A percentile compares a stretch with the other conserved stretches of the same genome.
Conservation (phyloP, 2,888 invertebrate genomes). For the Microplitis manilae region DNA sequence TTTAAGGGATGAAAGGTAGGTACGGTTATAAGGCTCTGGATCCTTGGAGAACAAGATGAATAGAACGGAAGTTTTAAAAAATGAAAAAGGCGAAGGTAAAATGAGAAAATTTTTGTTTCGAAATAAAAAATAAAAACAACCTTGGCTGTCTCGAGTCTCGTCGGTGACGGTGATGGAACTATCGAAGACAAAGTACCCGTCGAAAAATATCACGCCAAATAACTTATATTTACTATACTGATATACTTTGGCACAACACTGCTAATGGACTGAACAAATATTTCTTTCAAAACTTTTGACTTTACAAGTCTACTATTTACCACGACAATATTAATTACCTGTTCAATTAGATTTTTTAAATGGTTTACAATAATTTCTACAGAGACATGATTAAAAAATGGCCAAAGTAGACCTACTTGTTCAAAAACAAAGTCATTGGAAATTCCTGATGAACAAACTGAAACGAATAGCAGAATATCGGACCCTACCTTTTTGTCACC, state of each 20-base stretch:
- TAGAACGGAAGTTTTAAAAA: not conserved
- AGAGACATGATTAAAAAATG: no score
- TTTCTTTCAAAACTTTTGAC: no score
- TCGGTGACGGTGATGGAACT: constrained; percentile 29
- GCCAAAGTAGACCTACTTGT: no score
- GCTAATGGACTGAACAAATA: constrained; percentile 15
- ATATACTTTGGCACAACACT: constrained; percentile 11
- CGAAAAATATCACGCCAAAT: constrained; percentile 19
- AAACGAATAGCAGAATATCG: no score
- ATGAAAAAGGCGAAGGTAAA: not conserved
- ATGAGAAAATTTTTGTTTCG: not conserved
- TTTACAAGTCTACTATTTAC: no score
- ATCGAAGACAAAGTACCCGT: constrained; percentile 35
- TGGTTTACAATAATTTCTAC: no score
- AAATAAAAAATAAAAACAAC: constrained; percentile 16
- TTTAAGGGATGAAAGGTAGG: not conserved
- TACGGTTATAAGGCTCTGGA: not conserved
- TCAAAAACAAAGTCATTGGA: no score
- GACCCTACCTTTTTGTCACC: no score
- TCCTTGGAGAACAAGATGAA: constrained; percentile 1
- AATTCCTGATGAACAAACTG: no score
- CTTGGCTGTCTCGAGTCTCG: constrained; percentile 14
- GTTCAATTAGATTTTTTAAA: no score
- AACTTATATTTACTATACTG: constrained; percentile 12
- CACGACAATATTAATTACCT: no score